Base-by-base conservation (phyloP, 2,888 invertebrate genomes). In the Mayetiola destructor region DNA sequence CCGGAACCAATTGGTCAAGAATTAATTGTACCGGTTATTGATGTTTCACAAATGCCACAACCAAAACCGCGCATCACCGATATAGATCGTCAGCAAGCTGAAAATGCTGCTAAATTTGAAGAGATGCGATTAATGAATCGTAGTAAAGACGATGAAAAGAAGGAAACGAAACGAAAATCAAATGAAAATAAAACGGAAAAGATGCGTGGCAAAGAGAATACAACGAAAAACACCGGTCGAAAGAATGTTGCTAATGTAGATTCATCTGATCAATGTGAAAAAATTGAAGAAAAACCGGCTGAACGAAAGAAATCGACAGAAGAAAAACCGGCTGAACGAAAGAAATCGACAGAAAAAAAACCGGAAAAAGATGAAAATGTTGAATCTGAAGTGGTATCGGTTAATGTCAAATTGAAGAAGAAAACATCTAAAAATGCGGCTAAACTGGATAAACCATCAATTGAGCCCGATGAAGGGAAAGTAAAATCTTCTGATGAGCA, bases 21-120 rank as follows among this genome's bases (percentile, higher is more conserved):
- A 57, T 60, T 73, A 35, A 65, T 73, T 52, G 73, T 73, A 1
- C 73, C 73, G 0, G 71, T 73, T 9, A 71, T 73, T 56, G 72
- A 69, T 20, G 18, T 29, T 12, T 18, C 53, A 10, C 23, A 53
- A 12, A n/a, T 18, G 9, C 32, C 21, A 30, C 59, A 27, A 40
- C 40, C 16, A 57, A 42, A 55, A 55, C 55, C 30, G 48, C 29
- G 20, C 39, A 36, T 52, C 12, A n/a, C 9, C 35, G 52, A 60
- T 48, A 39, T 23, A n/a, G 40, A 6, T n/a, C 48, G 29, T 21
- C 52, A 36, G 37, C 36, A 57, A 48, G 48, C 36, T 10, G 35
- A 52, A 23, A 35, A 57, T 56, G 21, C 35, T n/a, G 35, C 32
- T 29, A 29, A 54, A 57, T 40, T 39, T 30, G 57, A 57, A 21